phyloP scores from a whole-genome alignment of 1,140 invertebrate species.

The Zaprionus inermis region DNA sequence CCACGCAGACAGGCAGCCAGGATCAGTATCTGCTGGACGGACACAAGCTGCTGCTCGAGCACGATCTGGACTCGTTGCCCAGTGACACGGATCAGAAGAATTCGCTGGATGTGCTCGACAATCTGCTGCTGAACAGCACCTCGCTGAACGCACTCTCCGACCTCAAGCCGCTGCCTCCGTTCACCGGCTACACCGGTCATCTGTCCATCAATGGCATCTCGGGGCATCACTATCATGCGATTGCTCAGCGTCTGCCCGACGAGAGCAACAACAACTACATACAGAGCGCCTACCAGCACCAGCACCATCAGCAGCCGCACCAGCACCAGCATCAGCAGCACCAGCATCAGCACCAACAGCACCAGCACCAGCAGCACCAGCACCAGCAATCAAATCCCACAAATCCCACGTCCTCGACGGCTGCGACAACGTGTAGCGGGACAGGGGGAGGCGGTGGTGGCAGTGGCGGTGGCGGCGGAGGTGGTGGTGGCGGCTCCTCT shows the following conservation, averaged over 20 bases:
- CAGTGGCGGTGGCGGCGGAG: constrained; percentile 18
- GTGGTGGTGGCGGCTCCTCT: constrained; percentile 47
- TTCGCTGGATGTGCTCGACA: constrained; percentile 87
- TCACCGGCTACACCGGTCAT: constrained; percentile 93
- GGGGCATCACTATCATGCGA: constrained; percentile 93
- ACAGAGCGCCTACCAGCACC: constrained; percentile 85
- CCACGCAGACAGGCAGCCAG: constrained; percentile 79
- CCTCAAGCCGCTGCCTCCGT: constrained; percentile 93
- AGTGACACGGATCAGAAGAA: constrained; percentile 85
- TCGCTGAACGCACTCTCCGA: constrained; percentile 89
- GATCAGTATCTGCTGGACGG: constrained; percentile 84
- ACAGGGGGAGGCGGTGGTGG: constrained; percentile 33
- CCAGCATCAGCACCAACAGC: constrained; percentile 32
- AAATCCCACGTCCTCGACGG: constrained; percentile 74
- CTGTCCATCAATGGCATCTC: constrained; percentile 93
- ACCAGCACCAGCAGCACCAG: constrained; percentile 35
- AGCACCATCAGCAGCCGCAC: constrained; percentile 33
- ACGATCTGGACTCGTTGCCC: constrained; percentile 82
- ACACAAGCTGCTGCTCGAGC: constrained; percentile 83
- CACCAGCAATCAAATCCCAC: constrained; percentile 45
- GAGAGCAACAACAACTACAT: constrained; percentile 89
- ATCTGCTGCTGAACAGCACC: constrained; percentile 87
- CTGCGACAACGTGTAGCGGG: constrained; percentile 47
- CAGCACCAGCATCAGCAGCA: constrained; percentile 46
- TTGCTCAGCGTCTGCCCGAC: constrained; percentile 88